Conservation (phyloP, 2,888 invertebrate genomes). For the Sphaeridia pumilis region DNA sequence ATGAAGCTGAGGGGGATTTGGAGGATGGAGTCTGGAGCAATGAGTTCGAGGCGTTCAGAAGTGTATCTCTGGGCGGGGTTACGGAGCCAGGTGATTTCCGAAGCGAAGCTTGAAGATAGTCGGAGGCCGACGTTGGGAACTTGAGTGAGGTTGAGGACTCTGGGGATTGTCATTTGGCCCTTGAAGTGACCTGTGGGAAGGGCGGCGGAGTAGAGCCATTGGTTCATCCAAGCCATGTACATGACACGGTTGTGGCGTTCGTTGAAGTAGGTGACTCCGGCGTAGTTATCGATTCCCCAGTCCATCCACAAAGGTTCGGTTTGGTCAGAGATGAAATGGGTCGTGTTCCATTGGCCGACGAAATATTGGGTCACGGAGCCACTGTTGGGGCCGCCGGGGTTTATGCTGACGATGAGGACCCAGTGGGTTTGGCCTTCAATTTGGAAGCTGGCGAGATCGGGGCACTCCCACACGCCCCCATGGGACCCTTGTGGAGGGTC, state of each 20-base stretch:
- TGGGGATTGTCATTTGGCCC: slow-evolving; percentile 32
- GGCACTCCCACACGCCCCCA: slow-evolving; percentile 33
- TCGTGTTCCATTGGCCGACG: slow-evolving; percentile 26
- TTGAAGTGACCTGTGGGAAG: slow-evolving; percentile 23
- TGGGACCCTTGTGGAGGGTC: slow-evolving; percentile 23
- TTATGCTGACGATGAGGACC: slow-evolving; percentile 32
- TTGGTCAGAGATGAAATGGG: slow-evolving; percentile 13
- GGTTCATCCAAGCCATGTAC: slow-evolving; percentile 30
- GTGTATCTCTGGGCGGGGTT: not conserved
- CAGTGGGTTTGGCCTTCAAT: too few species aligned
- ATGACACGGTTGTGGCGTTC: slow-evolving; percentile 15
- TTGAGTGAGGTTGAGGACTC: slow-evolving; percentile 6
- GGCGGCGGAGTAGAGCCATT: slow-evolving; percentile 21
- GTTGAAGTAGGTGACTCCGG: slow-evolving; percentile 28
- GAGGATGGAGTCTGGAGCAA: not conserved
- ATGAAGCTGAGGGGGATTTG: not conserved
- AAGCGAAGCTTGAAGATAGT: slow-evolving; percentile 3
- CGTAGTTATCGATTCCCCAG: slow-evolving; percentile 34
- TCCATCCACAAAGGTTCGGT: slow-evolving; percentile 28
- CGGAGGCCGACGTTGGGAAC: not conserved
- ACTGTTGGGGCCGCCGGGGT: slow-evolving; percentile 31
- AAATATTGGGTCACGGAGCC: slow-evolving; percentile 33
- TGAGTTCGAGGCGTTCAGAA: not conserved
- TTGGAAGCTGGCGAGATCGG: slow-evolving; percentile 24
- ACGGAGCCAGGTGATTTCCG: slow-evolving; percentile 5